Base-by-base conservation (phyloP, 92 coral and sea anemone species). In the Epizoanthus ramosus region DNA sequence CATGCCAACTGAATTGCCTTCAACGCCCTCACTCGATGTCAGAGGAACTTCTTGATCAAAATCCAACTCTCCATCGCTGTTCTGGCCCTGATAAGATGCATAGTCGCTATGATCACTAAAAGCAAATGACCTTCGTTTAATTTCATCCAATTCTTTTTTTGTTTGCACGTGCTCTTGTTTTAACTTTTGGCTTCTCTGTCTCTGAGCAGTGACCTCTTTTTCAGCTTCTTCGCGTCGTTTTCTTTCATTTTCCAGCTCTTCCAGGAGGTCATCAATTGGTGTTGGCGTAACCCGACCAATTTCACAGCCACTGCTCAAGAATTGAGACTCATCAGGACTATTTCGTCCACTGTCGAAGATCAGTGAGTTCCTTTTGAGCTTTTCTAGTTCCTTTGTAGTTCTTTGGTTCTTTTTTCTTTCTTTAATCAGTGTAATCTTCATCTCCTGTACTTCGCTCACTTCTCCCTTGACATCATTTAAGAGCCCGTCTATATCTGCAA, bases 401-500 rank as follows among this genome's bases (percentile, higher is more conserved):
- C 63, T 45, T 1, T 10, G 71, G 19, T 77, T 77, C 71, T 43
- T 77, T 61, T 77, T 77, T 19, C 56, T 60, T 77, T 77, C 82
- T 63, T 77, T 77, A 21, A 77, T 77, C 23, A 77, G 70, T 15
- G 82, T 63, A 43, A 77, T 54, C 47, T 63, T 77, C 82, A 61
- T 77, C 25, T 77, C 82, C 35, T 77, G 82, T 5, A 77, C n/a
- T 61, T 77, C 82, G 71, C 71, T 77, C 37, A 77, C 24, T 47
- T 77, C 82, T 61, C 59, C 82, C 24, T 59, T 39, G 10, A 23
- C 71, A 59, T 77, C 82, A 7, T 43, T 61, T 10, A 77, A 58
- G 21, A 77, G 82, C 8, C 82, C 82, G 63, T 77, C 82, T 41
- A 77, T 77, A 77, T 77, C 82, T 77, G 71, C 70, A 61, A 63